A percentile compares a stretch with the other conserved stretches of the same genome.
These are phyloP conservation scores for Camponotus vicinus DNA, from an alignment of 1,140 invertebrate genomes.

Conservation along the genomic window DNA sequence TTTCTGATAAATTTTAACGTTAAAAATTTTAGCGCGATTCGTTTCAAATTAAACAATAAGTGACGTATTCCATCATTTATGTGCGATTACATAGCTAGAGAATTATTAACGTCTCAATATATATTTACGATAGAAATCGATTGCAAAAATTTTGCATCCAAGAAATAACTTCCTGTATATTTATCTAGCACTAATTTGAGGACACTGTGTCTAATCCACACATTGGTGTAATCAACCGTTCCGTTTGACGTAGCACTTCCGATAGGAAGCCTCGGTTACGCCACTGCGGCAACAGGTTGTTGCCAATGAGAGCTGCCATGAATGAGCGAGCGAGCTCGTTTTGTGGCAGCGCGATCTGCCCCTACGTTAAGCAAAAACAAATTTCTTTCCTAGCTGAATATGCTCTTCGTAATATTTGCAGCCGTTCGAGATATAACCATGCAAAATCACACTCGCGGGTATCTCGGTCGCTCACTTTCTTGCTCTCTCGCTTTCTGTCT, in stretches of 20 bases:
- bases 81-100: not conserved
- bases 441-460: slow-evolving; percentile 6
- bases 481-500: not conserved
- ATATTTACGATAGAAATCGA: not conserved
- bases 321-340: slow-evolving; percentile 69
- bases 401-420: not conserved
- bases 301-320: slow-evolving; percentile 71
- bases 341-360: slow-evolving; percentile 51
- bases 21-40: not conserved
- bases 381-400: slow-evolving; percentile 41
- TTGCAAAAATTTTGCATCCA: not conserved
- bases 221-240: slow-evolving; percentile 15
- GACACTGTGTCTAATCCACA: not conserved
- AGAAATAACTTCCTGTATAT: not conserved
- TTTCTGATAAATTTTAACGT: not conserved
- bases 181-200: not conserved
- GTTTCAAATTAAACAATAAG: not conserved
- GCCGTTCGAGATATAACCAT: slow-evolving; percentile 22
- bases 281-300: slow-evolving; percentile 75
- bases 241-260: slow-evolving; percentile 10
- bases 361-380: slow-evolving; percentile 26
- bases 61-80: not conserved
- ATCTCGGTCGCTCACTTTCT: not conserved
- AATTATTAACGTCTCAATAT: not conserved
- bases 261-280: slow-evolving; percentile 63